Evolutionary conservation across 2,797 vertebrate species (phyloP).

Genomic region (Garrulus glandarius): DNA sequence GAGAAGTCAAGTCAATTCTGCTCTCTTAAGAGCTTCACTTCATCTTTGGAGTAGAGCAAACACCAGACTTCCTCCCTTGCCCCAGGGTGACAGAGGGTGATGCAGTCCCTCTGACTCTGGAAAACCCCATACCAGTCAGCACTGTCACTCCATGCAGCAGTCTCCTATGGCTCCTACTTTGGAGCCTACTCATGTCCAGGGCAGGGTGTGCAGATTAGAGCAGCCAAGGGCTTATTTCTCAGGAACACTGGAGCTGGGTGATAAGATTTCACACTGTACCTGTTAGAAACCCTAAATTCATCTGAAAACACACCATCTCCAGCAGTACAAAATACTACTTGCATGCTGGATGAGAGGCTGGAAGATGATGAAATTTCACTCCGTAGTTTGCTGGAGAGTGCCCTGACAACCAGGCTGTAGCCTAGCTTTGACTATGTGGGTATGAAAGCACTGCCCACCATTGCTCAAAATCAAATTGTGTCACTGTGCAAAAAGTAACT

Average conservation of each 20-base stretch:
- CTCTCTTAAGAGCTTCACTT: not conserved
- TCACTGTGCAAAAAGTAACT: not conserved
- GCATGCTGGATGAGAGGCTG: not conserved
- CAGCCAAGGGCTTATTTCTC: not conserved
- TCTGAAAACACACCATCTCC: not conserved
- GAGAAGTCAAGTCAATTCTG: not conserved
- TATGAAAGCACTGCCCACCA: not conserved
- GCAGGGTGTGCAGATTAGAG: not conserved
- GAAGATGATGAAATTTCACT: not conserved
- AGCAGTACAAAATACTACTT: not conserved
- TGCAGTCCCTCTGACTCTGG: not conserved
- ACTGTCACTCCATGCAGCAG: not conserved
- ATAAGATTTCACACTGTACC: not conserved
- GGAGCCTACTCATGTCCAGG: not conserved
- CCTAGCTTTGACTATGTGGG: not conserved
- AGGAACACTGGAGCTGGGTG: not conserved
- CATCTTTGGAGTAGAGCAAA: not conserved
- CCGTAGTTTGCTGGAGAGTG: not conserved
- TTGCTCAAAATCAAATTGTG: not conserved
- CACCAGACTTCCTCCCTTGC: not conserved
- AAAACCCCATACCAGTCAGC: not conserved
- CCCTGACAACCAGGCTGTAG: not conserved
- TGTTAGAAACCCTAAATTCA: not conserved
- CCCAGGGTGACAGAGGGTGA: not conserved
- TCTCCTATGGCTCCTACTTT: fast-evolving